Evolutionary conservation across 2,888 invertebrate species (phyloP).

Genomic region (Aphrophora alni): DNA sequence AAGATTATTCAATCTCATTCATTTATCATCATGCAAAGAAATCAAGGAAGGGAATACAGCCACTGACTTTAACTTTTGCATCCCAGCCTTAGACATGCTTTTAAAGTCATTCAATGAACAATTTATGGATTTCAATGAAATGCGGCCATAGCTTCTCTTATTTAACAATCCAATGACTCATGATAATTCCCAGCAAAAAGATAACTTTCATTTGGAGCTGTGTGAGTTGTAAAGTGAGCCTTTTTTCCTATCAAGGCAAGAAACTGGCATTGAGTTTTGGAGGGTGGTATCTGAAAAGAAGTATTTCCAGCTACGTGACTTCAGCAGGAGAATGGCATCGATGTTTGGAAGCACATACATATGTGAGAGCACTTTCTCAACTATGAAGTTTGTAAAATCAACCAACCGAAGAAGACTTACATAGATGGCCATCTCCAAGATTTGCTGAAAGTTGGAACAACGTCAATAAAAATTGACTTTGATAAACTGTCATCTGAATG

Average conservation of each 20-base stretch:
- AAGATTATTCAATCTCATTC: too few species aligned
- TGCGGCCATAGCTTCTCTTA: too few species aligned
- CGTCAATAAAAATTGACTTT: slow-evolving; percentile 2
- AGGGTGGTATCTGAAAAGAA: slow-evolving; percentile 29
- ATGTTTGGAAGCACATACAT: slow-evolving; percentile 43
- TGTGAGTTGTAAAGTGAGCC: slow-evolving; percentile 34
- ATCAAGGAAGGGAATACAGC: too few species aligned
- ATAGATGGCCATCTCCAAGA: neutral
- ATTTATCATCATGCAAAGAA: too few species aligned
- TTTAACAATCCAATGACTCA: too few species aligned
- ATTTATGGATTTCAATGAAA: too few species aligned
- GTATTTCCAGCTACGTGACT: slow-evolving; percentile 29
- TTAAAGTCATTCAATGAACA: too few species aligned
- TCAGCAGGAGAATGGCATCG: slow-evolving; percentile 36
- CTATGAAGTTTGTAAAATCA: slow-evolving; percentile 37
- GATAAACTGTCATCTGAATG: neutral
- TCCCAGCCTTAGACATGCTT: too few species aligned
- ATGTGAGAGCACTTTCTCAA: slow-evolving; percentile 38
- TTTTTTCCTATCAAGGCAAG: slow-evolving; percentile 25
- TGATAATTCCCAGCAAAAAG: too few species aligned
- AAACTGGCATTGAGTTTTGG: slow-evolving; percentile 38
- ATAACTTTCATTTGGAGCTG: too few species aligned
- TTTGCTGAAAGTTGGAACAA: neutral
- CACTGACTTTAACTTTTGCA: too few species aligned
- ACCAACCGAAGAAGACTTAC: neutral